phyloP scores from a whole-genome alignment of 2,888 invertebrate genomes.

The Blera fallax region DNA sequence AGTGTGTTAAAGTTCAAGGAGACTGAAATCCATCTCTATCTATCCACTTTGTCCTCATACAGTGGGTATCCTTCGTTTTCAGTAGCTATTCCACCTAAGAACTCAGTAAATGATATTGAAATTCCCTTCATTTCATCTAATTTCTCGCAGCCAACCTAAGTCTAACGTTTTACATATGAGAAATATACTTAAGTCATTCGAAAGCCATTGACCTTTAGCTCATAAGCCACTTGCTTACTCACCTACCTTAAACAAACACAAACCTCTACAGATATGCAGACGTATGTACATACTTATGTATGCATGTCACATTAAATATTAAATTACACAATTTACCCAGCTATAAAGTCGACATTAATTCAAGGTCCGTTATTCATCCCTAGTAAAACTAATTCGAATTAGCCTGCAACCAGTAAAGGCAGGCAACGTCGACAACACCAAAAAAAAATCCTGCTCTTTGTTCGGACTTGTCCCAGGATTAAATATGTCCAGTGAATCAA shows the following conservation, averaged over 20 bases:
- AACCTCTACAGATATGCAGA: too few species aligned
- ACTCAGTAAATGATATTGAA: too few species aligned
- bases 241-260: neutral
- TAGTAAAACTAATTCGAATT: neutral
- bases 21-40: too few species aligned
- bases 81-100: too few species aligned
- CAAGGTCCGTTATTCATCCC: neutral
- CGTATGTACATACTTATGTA: too few species aligned
- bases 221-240: neutral
- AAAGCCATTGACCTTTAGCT: neutral
- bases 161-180: too few species aligned
- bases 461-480: neutral
- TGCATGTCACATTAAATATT: neutral
- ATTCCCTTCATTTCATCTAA: too few species aligned
- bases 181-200: too few species aligned
- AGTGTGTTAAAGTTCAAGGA: too few species aligned
- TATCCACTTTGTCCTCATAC: too few species aligned
- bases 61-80: too few species aligned
- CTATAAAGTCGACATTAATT: neutral
- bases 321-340: neutral
- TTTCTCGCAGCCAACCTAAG: too few species aligned
- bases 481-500: conserved; percentile 2
- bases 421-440: neutral
- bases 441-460: conserved; percentile 1
- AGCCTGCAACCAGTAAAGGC: neutral